A percentile compares a stretch with the other conserved stretches of the same genome.
phyloP scores from a whole-genome alignment of 2,888 invertebrate species.

The Axea sp. region DNA sequence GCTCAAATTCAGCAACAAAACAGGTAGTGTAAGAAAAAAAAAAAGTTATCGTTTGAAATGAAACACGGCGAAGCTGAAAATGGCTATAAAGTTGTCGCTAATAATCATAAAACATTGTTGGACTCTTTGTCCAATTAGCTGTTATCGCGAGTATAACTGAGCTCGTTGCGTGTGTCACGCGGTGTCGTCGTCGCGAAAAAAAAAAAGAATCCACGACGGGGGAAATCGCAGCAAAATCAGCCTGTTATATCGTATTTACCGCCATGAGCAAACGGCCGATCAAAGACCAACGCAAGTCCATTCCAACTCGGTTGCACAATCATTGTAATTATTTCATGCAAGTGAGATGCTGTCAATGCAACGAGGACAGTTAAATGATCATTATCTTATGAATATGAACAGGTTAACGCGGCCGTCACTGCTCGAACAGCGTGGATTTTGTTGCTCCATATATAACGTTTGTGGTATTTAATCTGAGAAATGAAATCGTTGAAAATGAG shows the following conservation, averaged over 20 bases:
- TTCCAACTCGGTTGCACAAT: conserved; percentile 48
- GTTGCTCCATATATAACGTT: not conserved
- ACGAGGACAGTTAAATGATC: conserved; percentile 46
- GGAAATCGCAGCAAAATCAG: conserved; percentile 56
- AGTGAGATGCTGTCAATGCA: conserved; percentile 45
- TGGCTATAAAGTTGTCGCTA: not conserved
- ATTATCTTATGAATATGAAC: conserved; percentile 45
- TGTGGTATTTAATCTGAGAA: too few relatives aligned
- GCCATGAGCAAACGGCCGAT: conserved; percentile 44
- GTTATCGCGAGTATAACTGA: conserved; percentile 10
- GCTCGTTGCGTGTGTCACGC: conserved; percentile 16
- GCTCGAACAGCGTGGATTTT: conserved; percentile 1
- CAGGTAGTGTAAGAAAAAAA: too few relatives aligned
- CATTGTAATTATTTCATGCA: conserved; percentile 53
- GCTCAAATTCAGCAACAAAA: too few relatives aligned
- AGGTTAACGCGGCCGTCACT: conserved; percentile 10
- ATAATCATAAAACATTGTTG: conserved; percentile 19
- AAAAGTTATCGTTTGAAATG: too few relatives aligned
- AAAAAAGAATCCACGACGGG: conserved; percentile 16
- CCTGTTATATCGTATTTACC: conserved; percentile 18
- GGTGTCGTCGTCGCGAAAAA: conserved; percentile 24
- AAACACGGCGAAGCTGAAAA: conserved; percentile 2
- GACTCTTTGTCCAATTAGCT: conserved; percentile 22
- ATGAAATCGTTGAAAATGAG: not conserved
- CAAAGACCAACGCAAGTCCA: conserved; percentile 49